Conservation (phyloP, 64 coral and sea anemone species). For the Acropora yongei region DNA sequence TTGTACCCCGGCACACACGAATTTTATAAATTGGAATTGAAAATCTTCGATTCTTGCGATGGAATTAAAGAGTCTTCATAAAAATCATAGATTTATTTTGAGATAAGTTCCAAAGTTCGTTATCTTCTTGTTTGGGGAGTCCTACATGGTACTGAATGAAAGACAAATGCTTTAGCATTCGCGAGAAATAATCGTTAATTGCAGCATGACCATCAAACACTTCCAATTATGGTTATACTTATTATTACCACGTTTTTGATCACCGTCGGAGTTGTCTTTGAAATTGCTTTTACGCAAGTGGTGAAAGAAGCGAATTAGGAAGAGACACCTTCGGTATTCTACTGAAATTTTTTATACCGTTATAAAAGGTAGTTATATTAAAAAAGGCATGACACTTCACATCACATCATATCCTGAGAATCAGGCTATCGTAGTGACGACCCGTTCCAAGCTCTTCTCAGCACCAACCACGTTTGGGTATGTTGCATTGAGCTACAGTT, state of each 20-base stretch:
- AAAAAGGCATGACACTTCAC: too few species aligned
- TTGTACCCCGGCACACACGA: not conserved
- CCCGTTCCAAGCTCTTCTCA: too few species aligned
- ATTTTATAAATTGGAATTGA: slow-evolving; percentile 14
- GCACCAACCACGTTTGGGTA: too few species aligned
- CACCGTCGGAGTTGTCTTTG: not conserved
- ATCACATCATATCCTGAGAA: too few species aligned
- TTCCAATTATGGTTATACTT: not conserved
- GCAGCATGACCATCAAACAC: not conserved
- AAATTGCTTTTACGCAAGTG: not conserved
- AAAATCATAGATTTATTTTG: not conserved
- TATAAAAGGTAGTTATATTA: too few species aligned
- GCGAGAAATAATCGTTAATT: not conserved
- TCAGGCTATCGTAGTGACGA: too few species aligned
- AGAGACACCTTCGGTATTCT: not conserved
- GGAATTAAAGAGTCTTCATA: not conserved
- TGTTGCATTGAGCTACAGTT: too few species aligned
- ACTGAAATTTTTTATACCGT: not conserved
- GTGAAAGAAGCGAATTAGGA: not conserved
- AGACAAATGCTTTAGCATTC: not conserved
- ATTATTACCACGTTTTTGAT: not conserved
- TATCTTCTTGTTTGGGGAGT: not conserved
- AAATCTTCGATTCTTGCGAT: slow-evolving; percentile 6
- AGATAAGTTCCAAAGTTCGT: not conserved
- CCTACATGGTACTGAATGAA: not conserved